These are phyloP conservation scores for Ataeniobius toweri DNA, from an alignment of 2,797 vertebrate species.

Conservation along the genomic window DNA sequence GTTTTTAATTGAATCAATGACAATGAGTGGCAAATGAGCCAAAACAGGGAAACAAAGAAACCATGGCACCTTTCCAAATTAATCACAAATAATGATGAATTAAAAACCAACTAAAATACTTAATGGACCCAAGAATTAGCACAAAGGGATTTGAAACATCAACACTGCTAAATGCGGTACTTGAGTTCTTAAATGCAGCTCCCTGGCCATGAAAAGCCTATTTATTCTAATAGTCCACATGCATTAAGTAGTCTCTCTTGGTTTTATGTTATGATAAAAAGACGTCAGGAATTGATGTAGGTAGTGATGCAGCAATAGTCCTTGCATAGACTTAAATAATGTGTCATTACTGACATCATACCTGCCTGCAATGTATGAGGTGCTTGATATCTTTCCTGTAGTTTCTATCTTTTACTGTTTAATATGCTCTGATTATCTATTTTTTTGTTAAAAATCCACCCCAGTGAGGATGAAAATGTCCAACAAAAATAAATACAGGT, in stretches of 20 bases:
- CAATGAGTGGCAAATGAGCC: conserved; percentile 14
- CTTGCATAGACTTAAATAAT: not conserved
- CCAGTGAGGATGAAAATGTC: not conserved
- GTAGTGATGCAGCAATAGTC: not conserved
- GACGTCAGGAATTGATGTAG: not conserved
- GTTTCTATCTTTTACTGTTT: not conserved
- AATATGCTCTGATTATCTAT: no score
- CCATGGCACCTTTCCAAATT: conserved; percentile 1
- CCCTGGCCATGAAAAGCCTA: not conserved
- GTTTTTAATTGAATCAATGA: conserved; percentile 24
- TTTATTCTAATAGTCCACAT: not conserved
- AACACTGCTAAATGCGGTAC: not conserved
- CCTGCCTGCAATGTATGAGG: not conserved
- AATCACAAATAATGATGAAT: not conserved
- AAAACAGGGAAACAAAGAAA: conserved; percentile 2
- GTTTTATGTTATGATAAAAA: conserved; percentile 1
- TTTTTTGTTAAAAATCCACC: no score
- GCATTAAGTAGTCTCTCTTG: not conserved
- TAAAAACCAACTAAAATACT: not conserved
- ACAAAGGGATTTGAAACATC: not conserved
- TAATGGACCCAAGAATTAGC: not conserved
- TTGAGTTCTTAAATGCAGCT: not conserved
- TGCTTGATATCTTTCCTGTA: not conserved
- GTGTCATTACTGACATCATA: not conserved
- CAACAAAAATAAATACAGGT: not conserved